Evolutionary conservation across 2,113 vertebrate species (phyloP).

Genomic region (Antigone vipio): DNA sequence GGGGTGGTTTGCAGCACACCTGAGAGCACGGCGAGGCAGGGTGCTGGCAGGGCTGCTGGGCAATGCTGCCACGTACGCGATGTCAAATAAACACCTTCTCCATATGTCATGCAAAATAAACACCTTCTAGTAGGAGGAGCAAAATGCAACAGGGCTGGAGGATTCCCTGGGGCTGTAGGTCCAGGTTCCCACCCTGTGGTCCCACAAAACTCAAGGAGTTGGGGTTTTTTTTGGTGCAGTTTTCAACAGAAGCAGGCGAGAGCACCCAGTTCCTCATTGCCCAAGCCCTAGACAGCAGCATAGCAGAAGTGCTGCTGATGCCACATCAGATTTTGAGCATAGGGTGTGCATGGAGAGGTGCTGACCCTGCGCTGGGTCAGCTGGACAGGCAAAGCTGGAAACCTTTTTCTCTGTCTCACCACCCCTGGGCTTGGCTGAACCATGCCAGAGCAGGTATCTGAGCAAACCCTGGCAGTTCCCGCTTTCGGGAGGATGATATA

Average conservation of each 20-base stretch:
- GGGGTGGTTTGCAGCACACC: not conserved
- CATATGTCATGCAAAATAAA: not conserved
- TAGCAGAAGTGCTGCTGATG: not conserved
- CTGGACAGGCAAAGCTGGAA: not conserved
- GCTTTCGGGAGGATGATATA: not conserved
- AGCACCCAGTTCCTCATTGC: not conserved
- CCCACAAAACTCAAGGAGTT: not conserved
- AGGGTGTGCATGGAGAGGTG: not conserved
- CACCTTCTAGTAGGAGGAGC: not conserved
- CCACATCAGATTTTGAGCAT: not conserved
- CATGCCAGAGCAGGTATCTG: not conserved
- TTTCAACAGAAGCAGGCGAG: not conserved
- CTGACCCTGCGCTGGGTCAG: not conserved
- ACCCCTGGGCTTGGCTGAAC: not conserved
- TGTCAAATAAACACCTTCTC: not conserved
- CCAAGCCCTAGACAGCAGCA: not conserved
- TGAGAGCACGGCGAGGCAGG: not conserved
- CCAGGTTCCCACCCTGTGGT: not conserved
- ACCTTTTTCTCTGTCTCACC: not conserved
- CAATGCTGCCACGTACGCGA: fast-evolving
- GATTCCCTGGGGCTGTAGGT: not conserved
- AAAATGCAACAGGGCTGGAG: not conserved
- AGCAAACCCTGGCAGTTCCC: not conserved
- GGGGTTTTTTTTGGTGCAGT: fast-evolving
- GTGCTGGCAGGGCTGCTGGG: not conserved